Conservation (phyloP, 2,888 invertebrate species). For the Coleophora deauratella region DNA sequence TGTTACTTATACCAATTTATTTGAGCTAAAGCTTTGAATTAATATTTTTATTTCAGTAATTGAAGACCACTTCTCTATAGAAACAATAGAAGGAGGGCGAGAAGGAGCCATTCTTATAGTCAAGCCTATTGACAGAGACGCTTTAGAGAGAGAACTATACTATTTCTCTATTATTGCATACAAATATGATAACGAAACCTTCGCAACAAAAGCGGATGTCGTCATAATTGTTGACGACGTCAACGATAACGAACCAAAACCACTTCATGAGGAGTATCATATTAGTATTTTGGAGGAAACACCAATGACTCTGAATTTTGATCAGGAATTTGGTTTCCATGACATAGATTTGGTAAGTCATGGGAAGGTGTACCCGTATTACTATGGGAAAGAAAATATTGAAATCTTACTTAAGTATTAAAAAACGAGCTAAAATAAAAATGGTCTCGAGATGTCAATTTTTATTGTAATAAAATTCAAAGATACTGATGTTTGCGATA, state of each 20-base stretch:
- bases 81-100: constrained; percentile 36
- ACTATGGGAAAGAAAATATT: too few relatives aligned
- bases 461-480: too few relatives aligned
- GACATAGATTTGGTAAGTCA: constrained; percentile 67
- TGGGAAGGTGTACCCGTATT: too few relatives aligned
- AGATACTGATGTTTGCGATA: not conserved
- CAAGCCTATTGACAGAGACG: constrained; percentile 59
- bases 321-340: constrained; percentile 62
- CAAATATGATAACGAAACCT: constrained; percentile 46
- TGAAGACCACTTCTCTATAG: constrained; percentile 54
- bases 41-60: not conserved
- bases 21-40: too few relatives aligned
- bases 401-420: too few relatives aligned
- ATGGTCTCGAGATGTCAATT: too few relatives aligned
- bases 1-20: too few relatives aligned
- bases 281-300: constrained; percentile 70
- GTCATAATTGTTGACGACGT: constrained; percentile 70
- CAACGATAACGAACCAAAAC: constrained; percentile 79
- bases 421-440: too few relatives aligned
- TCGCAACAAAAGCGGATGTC: constrained; percentile 37
- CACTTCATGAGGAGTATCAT: constrained; percentile 39
- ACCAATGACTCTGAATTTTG: constrained; percentile 56
- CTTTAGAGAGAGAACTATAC: constrained; percentile 56
- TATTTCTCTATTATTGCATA: constrained; percentile 60
- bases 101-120: constrained; percentile 47